Conservation (phyloP, 2,113 vertebrate species). For the Gallinago jamesoni region DNA sequence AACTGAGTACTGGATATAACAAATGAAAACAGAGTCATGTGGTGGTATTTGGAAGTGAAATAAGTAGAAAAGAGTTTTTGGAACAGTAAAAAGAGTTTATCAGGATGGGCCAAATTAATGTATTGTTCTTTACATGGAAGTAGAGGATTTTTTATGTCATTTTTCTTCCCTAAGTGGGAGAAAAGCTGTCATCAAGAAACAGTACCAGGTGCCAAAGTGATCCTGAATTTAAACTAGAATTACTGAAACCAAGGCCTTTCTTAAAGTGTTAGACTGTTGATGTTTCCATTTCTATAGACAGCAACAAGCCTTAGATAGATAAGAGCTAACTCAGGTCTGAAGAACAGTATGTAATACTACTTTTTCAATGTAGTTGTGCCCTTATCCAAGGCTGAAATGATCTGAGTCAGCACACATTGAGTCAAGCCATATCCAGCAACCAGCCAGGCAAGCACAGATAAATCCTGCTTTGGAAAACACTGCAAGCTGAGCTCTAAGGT, state of each 20-base stretch:
- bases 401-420: background rate
- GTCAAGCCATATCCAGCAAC: background rate
- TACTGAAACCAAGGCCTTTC: background rate
- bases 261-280: background rate
- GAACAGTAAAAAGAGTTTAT: background rate
- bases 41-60: rapidly evolving
- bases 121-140: background rate
- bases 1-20: background rate
- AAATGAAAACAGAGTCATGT: background rate
- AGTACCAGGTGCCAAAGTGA: background rate
- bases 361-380: background rate
- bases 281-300: background rate
- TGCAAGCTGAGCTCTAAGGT: background rate
- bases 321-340: background rate
- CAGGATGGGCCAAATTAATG: background rate
- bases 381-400: background rate
- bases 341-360: rapidly evolving
- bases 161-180: background rate
- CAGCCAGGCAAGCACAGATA: background rate
- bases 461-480: background rate
- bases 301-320: background rate
- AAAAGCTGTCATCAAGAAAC: background rate
- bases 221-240: background rate
- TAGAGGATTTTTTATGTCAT: background rate
- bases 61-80: background rate